Conservation (phyloP, 1,140 invertebrate species). For the Dreissena polymorpha region DNA sequence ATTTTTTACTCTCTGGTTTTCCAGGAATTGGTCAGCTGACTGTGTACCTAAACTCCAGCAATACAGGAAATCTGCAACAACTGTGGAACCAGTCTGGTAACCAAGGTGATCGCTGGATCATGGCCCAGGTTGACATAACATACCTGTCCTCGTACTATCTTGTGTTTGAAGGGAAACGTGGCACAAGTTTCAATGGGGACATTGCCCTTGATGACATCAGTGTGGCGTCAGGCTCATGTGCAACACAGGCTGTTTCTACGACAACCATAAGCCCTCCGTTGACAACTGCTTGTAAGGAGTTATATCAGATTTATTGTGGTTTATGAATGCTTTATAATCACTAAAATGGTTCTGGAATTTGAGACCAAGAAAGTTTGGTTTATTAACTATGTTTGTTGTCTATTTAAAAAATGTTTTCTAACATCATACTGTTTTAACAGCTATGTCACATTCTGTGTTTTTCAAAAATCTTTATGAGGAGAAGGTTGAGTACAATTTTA, state of each 20-base stretch:
- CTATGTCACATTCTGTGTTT: too few species aligned
- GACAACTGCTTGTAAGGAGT: slow-evolving; percentile 43
- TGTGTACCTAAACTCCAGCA: slow-evolving; percentile 60
- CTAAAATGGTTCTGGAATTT: too few species aligned
- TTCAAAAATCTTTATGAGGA: too few species aligned
- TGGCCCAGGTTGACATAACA: slow-evolving; percentile 60
- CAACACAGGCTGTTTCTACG: slow-evolving; percentile 67
- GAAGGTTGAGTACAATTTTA: too few species aligned
- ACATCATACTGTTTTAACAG: too few species aligned
- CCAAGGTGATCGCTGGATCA: slow-evolving; percentile 72
- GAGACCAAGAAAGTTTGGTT: too few species aligned
- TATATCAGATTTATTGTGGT: neutral
- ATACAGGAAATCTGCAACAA: slow-evolving; percentile 38
- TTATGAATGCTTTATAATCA: too few species aligned
- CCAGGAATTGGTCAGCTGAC: slow-evolving; percentile 73
- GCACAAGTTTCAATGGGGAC: slow-evolving; percentile 65
- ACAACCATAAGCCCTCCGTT: slow-evolving; percentile 53
- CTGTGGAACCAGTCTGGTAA: slow-evolving; percentile 69
- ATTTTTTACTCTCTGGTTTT: neutral
- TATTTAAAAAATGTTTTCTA: too few species aligned
- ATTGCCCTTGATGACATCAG: slow-evolving; percentile 71
- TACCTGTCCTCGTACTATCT: slow-evolving; percentile 56
- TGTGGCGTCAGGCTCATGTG: slow-evolving; percentile 75
- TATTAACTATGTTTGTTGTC: too few species aligned
- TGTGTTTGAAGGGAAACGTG: slow-evolving; percentile 63